Conservation (phyloP, 2,113 vertebrate species). For the Tenebrosternarchus preto region DNA sequence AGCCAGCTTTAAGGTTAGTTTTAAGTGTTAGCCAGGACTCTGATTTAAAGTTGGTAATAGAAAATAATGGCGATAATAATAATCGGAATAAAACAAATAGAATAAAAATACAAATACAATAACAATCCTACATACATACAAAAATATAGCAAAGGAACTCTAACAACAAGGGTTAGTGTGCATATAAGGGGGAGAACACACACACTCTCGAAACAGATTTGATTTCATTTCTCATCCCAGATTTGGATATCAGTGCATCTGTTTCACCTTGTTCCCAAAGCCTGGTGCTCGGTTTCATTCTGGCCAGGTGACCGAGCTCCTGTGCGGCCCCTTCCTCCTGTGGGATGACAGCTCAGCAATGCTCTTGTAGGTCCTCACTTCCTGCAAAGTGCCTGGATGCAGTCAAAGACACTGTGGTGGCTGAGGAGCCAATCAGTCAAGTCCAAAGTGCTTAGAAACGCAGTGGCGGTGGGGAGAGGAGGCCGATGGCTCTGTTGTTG, state of each 20-base stretch:
- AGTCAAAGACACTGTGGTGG: slow-evolving; percentile 59
- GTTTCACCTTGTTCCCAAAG: slow-evolving; percentile 49
- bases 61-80: slow-evolving; percentile 59
- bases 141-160: slow-evolving; percentile 81
- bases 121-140: slow-evolving; percentile 77
- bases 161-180: slow-evolving; percentile 67
- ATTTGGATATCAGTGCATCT: slow-evolving; percentile 52
- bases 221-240: slow-evolving; percentile 49
- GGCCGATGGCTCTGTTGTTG: slow-evolving; percentile 20
- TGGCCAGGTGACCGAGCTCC: slow-evolving; percentile 45
- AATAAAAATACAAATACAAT: slow-evolving; percentile 67
- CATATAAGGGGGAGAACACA: slow-evolving; percentile 54
- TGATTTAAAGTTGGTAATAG: slow-evolving; percentile 55
- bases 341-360: slow-evolving; percentile 26
- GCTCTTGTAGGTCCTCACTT: slow-evolving; percentile 24
- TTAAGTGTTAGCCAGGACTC: slow-evolving; percentile 46
- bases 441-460: slow-evolving; percentile 41
- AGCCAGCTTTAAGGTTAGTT: slow-evolving; percentile 37
- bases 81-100: slow-evolving; percentile 64
- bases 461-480: slow-evolving; percentile 12
- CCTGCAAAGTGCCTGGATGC: slow-evolving; percentile 46
- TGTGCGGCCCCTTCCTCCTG: slow-evolving; percentile 37
- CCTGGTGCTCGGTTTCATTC: slow-evolving; percentile 34
- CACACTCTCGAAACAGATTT: slow-evolving; percentile 50
- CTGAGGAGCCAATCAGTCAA: slow-evolving; percentile 33